Evolutionary conservation across 1,140 invertebrate genomes (phyloP), one percentile per base, ranked within the genome.

Genomic region (Nylanderia fulva): DNA sequence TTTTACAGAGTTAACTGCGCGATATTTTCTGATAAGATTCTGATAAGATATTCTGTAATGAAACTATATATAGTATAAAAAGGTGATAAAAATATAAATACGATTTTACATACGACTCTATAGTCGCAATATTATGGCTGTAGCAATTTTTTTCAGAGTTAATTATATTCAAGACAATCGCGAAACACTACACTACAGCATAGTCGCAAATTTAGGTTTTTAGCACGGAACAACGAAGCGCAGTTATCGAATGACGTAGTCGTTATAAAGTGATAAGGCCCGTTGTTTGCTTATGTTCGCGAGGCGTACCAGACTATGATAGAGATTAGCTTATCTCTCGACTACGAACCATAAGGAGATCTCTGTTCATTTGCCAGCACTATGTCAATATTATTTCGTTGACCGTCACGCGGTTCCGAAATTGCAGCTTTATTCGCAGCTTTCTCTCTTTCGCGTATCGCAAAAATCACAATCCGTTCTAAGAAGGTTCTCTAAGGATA

Each of bases 381-480:
- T 89, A 90, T 91, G 86, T 91, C 90, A 91, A 91, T 91, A 90
- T 91, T 90, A 91, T 91, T 91, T 90, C 85, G 84, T 68, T 87
- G 88, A 91, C 83, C 86, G 60, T 84, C 66, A 84, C 24, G 72
- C 66, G 36, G 33, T 24, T 82, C 24, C 77, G 15, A 82, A 82
- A 72, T 52, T 72, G 54, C 64, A 33, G 36, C 36, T 72, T 72
- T 60, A 72, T 45, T 79, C 52, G 52, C 64, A 39, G 21, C 24
- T 58, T 29, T 63, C 18, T 36, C 7, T 48, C 24, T n/a, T n/a
- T 48, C 36, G 42, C 24, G 2, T n/a, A 24, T 42, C 24, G 52
- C 33, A 58, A 1, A 42, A 2, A 61, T n/a, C 1, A n/a, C 1
- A 39, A 75, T 24, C 2, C 29, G 1, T 60, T 24, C 18, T 76